Evolutionary conservation across 1,140 invertebrate species (phyloP).

Genomic region (Sminthurides bifidus): DNA sequence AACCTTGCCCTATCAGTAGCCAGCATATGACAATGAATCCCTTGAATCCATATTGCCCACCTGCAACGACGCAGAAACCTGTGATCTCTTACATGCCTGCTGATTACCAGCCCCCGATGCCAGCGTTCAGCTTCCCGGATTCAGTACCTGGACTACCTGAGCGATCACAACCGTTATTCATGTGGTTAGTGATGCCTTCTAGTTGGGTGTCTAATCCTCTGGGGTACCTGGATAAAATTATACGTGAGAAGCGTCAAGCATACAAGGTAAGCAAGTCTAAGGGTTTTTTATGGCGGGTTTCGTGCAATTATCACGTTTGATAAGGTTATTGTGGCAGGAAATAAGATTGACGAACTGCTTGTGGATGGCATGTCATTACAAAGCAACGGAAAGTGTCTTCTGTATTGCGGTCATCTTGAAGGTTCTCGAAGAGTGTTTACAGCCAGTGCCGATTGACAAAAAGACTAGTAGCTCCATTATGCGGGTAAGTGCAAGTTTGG

Average conservation of each 20-base stretch:
- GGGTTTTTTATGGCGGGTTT: background rate
- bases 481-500: background rate
- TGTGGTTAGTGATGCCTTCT: constrained; percentile 16
- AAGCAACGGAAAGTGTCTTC: background rate
- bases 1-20: no score
- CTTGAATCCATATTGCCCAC: background rate
- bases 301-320: background rate
- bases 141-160: constrained; percentile 21
- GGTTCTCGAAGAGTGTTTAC: constrained; percentile 16
- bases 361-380: constrained; percentile 12
- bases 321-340: constrained; percentile 6
- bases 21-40: background rate
- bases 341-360: constrained; percentile 27
- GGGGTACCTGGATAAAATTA: constrained; percentile 12
- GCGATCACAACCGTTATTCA: constrained; percentile 13
- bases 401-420: constrained; percentile 21
- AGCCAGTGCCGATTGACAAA: constrained; percentile 5
- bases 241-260: constrained; percentile 11
- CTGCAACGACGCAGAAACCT: background rate
- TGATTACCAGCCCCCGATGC: constrained; percentile 10
- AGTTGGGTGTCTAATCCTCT: constrained; percentile 10
- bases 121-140: constrained; percentile 19
- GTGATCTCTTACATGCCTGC: constrained; percentile 13
- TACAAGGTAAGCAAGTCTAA: constrained; percentile 11
- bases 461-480: constrained; percentile 2